phyloP scores from a whole-genome alignment of 2,888 invertebrate species.

The Tetragonisca angustula region DNA sequence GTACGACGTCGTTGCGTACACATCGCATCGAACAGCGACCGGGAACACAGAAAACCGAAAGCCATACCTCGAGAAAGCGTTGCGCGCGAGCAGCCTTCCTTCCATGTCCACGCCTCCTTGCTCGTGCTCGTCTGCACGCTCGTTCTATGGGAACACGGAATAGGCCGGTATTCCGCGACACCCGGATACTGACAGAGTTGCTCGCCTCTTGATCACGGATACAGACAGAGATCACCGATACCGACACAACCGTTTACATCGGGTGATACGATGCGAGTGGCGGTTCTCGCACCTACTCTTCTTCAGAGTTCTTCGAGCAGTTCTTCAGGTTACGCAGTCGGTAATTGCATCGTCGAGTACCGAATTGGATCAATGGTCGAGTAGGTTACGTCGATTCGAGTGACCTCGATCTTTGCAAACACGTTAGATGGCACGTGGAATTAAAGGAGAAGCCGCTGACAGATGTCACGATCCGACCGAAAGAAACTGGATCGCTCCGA shows the following conservation, averaged over 20 bases:
- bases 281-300: conserved; percentile 19
- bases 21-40: background rate
- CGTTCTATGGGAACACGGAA: conserved; percentile 46
- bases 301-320: conserved; percentile 1
- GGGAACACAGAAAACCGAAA: background rate
- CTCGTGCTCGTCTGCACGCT: conserved; percentile 16
- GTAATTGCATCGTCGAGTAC: background rate
- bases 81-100: background rate
- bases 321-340: background rate
- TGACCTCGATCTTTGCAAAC: too few species aligned
- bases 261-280: conserved; percentile 41
- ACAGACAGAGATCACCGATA: conserved; percentile 59
- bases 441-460: background rate
- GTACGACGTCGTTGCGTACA: background rate
- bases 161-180: conserved; percentile 57
- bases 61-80: background rate
- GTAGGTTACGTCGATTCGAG: background rate
- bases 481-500: background rate
- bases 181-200: conserved; percentile 54
- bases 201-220: conserved; percentile 56
- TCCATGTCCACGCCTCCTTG: background rate
- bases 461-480: background rate
- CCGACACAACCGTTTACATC: conserved; percentile 50
- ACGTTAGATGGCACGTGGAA: background rate
- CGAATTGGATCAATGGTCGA: background rate